Base-by-base conservation (phyloP, 2,113 vertebrate species). In the Anarrhichthys ocellatus region DNA sequence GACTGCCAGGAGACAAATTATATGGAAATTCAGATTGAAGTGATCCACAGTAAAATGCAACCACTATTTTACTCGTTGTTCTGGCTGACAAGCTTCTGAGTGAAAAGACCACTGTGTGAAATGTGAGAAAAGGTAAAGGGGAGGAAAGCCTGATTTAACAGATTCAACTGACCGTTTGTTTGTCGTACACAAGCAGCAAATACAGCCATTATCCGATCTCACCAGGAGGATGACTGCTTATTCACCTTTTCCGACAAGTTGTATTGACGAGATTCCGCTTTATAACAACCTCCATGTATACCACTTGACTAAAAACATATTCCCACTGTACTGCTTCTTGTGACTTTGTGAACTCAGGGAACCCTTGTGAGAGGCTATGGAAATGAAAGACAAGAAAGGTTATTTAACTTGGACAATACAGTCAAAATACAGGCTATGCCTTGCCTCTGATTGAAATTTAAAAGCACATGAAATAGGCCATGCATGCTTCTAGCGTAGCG, bases 401-500 rank as follows among this genome's bases (percentile, higher is more conserved):
- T 34, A n/a, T 75, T 73, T 36, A n/a, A 56, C 52, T 74, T 74
- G 32, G 64, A 44, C 17, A 63, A 56, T 66, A 38, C 44, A 0
- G 29, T 72, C 36, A 73, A 81, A 78, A 73, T 42, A 54, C 50
- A 73, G 68, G 68, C 63, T 70, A 56, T 54, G 61, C 40, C 32
- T 34, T 42, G 56, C 52, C 3, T n/a, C 38, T 62, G 63, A 79
- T 81, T 22, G 5, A 65, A 76, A 70, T 69, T 32, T 77, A 78
- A 88, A 76, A 67, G 74, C 65, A 13, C 29, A 36, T 58, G 61
- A 79, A 87, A 56, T 46, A 62, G 66, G 59, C 62, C 36, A 9
- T 61, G 73, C 29, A 14, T 71, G 63, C 70, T 65, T 83, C 76
- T 50, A 82, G 36, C 32, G 20, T 61, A 67, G 84, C 69, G 73